Evolutionary conservation across 2,888 invertebrate species (phyloP), one percentile per base, ranked within the genome.

Genomic region (Limnephilus auricula): DNA sequence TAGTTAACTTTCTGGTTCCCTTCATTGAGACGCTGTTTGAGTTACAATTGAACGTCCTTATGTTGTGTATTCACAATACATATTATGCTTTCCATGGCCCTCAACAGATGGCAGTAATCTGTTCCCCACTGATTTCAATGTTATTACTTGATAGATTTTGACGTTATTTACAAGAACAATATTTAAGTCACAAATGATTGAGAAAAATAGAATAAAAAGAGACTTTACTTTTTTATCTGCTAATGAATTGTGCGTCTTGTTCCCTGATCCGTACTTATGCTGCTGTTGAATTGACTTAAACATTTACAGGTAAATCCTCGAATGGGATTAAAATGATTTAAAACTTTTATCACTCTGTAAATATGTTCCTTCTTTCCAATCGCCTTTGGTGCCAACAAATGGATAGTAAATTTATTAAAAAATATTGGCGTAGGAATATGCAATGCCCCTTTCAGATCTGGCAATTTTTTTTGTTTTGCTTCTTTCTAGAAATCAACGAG

Each of bases 211-310:
- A 65, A 25, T 25, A n/a, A 9, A 65, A 65, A 65, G 25, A 65
- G 65, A 6, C 65, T 25, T 65, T 65, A 65, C 25, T 65, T 65
- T 65, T 65, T 83, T 83, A 32, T 32, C 83, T 34, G 83, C 83
- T 37, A 18, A 25, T 34, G 83, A 83, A 83, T 34, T 82, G 82
- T 82, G 32, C 13, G 32, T 34, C 32, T 82, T 82, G 82, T 34
- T 34, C 83, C n/a, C 32, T 32, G 2, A 83, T 37, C 83, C 83
- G 83, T 83, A 83, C 83, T 83, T 83, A 83, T 83, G 65, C 25
- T 83, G 25, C 32, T 34, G 34, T 25, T 34, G 83, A 83, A 31
- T 32, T 83, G 34, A 65, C 65, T 65, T 65, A 65, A 65, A 65
- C 65, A 65, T 65, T 65, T 65, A 65, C 25, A 25, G 25, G 65